phyloP scores from a whole-genome alignment of 2,888 invertebrate genomes.

The Polymixis lichenea region DNA sequence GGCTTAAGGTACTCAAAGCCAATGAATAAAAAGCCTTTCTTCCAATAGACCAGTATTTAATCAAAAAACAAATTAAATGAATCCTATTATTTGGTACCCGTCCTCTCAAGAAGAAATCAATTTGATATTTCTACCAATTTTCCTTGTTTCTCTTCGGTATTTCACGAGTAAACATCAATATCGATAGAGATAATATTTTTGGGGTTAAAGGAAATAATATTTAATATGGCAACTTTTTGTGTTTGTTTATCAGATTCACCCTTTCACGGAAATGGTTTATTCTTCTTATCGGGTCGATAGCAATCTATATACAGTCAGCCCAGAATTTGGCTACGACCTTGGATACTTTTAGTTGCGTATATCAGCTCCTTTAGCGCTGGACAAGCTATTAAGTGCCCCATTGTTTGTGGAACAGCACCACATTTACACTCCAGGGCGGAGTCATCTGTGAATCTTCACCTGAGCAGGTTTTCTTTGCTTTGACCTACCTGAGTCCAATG shows the following conservation, averaged over 20 bases:
- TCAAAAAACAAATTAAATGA: constrained; percentile 45
- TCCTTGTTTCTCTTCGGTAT: constrained; percentile 25
- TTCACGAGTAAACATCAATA: constrained; percentile 22
- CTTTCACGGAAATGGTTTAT: neutral
- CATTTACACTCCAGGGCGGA: too few species aligned
- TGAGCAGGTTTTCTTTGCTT: too few species aligned
- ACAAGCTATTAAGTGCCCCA: too few species aligned
- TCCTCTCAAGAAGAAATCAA: constrained; percentile 26
- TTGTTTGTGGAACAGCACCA: too few species aligned
- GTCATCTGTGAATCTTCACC: too few species aligned
- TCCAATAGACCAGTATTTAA: constrained; percentile 21
- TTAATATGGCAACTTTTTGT: constrained; percentile 16
- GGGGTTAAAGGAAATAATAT: neutral
- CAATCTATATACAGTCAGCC: too few species aligned
- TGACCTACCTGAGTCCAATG: too few species aligned
- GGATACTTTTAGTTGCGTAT: too few species aligned
- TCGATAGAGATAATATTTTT: constrained; percentile 19
- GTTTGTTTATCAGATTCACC: constrained; percentile 14
- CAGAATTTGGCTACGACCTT: too few species aligned
- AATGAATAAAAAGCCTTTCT: neutral
- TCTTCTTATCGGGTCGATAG: too few species aligned
- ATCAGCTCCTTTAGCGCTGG: too few species aligned
- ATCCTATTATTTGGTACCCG: constrained; percentile 27
- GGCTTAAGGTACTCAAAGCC: neutral
- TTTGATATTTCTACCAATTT: constrained; percentile 34